Conservation (phyloP, 1,140 invertebrate genomes). For the Drepana arcuata region DNA sequence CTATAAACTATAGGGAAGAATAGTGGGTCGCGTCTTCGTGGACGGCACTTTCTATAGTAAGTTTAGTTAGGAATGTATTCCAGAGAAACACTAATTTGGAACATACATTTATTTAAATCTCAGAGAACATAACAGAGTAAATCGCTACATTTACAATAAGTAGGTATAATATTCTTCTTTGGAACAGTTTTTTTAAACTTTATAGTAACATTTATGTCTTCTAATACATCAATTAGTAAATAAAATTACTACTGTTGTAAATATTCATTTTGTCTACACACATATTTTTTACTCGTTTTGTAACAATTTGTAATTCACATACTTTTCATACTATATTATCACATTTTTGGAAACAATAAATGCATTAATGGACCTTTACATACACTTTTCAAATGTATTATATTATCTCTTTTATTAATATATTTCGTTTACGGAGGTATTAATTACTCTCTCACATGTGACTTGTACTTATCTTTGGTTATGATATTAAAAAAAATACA, state of each 20-base stretch:
- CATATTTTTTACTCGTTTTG: too few species aligned
- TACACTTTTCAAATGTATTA: too few species aligned
- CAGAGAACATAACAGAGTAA: slow-evolving; percentile 57
- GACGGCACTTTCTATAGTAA: too few species aligned
- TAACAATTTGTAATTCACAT: too few species aligned
- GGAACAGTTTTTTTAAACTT: not conserved
- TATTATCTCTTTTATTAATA: not conserved
- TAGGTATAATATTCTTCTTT: not conserved
- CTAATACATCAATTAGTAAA: not conserved
- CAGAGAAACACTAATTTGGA: slow-evolving; percentile 42
- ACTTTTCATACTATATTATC: not conserved
- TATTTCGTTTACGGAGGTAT: not conserved
- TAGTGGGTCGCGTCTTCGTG: too few species aligned
- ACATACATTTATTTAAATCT: slow-evolving; percentile 69
- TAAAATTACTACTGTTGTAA: not conserved
- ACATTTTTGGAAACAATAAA: not conserved
- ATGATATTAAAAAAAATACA: not conserved
- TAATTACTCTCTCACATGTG: not conserved
- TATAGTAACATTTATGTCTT: not conserved
- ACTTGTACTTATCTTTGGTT: not conserved
- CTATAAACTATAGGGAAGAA: too few species aligned
- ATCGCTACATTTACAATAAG: not conserved
- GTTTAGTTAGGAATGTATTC: not conserved
- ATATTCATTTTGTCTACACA: not conserved
- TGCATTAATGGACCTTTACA: too few species aligned